Base-by-base conservation (phyloP, 2,888 invertebrate genomes). In the Isoperla grammatica region DNA sequence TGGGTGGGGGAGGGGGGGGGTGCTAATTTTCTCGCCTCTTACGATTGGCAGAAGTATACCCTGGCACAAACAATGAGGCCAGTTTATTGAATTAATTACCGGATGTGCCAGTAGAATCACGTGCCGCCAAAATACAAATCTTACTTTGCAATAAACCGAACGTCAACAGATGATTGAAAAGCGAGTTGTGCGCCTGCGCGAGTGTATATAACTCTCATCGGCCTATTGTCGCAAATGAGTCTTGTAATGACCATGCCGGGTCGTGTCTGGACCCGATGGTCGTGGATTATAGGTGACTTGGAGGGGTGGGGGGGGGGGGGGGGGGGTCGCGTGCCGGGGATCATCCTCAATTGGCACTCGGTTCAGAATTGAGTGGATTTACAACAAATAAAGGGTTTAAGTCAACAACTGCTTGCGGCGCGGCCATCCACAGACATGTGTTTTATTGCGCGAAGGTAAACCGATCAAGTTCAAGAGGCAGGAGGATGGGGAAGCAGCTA, bases 101-200 rank as follows among this genome's bases (percentile, higher is more conserved):
- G 8, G 8, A 37, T 37, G 37, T 8, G 19, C 43, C 43, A 43
- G 9, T 9, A 43, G 43, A 17, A 43, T 40, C 40, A 40, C 15
- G 17, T 13, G 17, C n/a, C n/a, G n/a, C n/a, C 42, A 3, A 15
- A 42, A 13, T n/a, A 13, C 42, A 13, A n/a, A n/a, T 43, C 43
- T 13, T 43, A 19, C 15, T 43, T 43, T 43, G 15, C 43, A 19
- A 19, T 2, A 22, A 19, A 53, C 35, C 54, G 39, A 35, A 53
- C 19, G 11, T 8, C 15, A 15, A n/a, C n/a, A n/a, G 29, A 29
- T 29, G 8, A 29, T 29, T 4, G 29, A 4, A 8, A 29, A 29
- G 29, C 29, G 55, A 39, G 37, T 53, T 22, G 50, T 48, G 8
- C 39, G n/a, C 5, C 46, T 29, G 57, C 13, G 46, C n/a, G 19